A percentile compares a stretch with the other conserved stretches of the same genome.
Conservation (phyloP, 1,140 invertebrate species). For the Leguminivora glycinivorella region DNA sequence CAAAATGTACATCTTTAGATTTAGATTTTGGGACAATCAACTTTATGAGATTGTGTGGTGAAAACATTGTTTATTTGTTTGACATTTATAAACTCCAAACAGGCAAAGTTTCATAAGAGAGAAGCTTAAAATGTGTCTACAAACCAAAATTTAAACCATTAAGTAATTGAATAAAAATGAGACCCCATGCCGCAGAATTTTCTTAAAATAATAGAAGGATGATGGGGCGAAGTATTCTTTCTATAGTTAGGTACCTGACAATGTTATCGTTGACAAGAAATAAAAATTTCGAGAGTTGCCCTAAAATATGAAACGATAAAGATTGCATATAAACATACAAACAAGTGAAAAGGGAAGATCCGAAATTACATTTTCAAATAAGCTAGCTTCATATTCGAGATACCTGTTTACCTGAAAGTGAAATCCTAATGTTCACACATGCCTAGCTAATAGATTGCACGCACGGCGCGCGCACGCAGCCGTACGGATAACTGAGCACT, state of each 20-base stretch:
- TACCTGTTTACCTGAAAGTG: slow-evolving; percentile 49
- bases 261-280: not conserved
- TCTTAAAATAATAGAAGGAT: too few relatives aligned
- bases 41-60: too few relatives aligned
- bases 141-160: too few relatives aligned
- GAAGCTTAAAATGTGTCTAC: too few relatives aligned
- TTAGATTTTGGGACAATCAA: too few relatives aligned
- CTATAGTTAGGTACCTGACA: not conserved
- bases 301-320: not conserved
- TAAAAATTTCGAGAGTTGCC: not conserved
- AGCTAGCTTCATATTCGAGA: not conserved
- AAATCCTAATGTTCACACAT: slow-evolving; percentile 45
- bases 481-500: slow-evolving; percentile 10
- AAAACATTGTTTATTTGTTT: not conserved
- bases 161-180: too few relatives aligned
- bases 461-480: slow-evolving; percentile 46
- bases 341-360: not conserved
- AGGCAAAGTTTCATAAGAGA: too few relatives aligned
- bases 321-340: not conserved
- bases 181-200: too few relatives aligned
- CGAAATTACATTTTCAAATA: not conserved
- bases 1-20: too few relatives aligned
- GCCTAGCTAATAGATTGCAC: slow-evolving; percentile 43
- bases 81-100: not conserved
- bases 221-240: too few relatives aligned